phyloP scores from a whole-genome alignment of 2,888 invertebrate genomes.

The Drosophila diplacantha region DNA sequence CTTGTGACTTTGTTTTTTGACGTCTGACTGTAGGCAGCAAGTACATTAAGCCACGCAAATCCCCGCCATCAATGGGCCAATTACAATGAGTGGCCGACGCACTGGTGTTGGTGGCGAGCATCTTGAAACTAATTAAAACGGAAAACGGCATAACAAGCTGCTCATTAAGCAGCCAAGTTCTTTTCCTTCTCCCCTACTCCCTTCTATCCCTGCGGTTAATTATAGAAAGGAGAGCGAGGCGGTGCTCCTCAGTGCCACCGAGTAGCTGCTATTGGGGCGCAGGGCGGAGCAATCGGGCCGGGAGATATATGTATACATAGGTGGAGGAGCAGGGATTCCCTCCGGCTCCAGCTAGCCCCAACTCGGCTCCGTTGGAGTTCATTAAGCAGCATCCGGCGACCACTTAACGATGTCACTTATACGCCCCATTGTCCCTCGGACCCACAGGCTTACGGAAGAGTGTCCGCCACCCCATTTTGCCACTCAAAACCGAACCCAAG shows the following conservation, averaged over 20 bases:
- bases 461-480: constrained; percentile 8
- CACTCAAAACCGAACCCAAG: constrained; percentile 18
- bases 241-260: constrained; percentile 43
- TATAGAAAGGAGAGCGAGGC: constrained; percentile 63
- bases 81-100: constrained; percentile 66
- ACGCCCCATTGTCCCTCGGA: constrained; percentile 68
- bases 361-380: constrained; percentile 67
- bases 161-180: constrained; percentile 64
- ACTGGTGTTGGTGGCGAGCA: constrained; percentile 45
- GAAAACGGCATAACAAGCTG: constrained; percentile 43
- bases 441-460: constrained; percentile 22
- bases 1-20: neutral
- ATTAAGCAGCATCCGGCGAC: constrained; percentile 70
- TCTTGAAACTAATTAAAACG: constrained; percentile 58
- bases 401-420: constrained; percentile 72
- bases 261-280: constrained; percentile 26
- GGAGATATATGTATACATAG: constrained; percentile 8
- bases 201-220: constrained; percentile 70
- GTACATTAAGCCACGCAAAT: constrained; percentile 3
- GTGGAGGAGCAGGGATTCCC: neutral
- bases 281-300: constrained; percentile 8
- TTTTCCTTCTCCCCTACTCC: constrained; percentile 2
- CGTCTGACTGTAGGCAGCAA: neutral
- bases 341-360: constrained; percentile 12
- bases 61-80: constrained; percentile 73